These are phyloP conservation scores for Paraplagusia blochii DNA, from an alignment of 2,113 vertebrate genomes.

Conservation along the genomic window DNA sequence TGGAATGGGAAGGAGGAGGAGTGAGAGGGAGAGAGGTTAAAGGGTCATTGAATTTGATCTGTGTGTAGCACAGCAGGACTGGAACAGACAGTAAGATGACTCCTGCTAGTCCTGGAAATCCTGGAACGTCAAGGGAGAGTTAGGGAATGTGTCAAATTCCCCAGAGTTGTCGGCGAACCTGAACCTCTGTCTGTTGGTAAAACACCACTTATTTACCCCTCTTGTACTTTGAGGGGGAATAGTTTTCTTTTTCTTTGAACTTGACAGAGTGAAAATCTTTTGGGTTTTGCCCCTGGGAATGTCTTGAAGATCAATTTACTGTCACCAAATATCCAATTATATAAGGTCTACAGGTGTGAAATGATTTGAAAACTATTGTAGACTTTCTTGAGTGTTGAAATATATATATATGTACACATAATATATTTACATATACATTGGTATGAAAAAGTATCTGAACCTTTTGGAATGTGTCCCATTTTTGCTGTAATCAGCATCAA, in stretches of 20 bases:
- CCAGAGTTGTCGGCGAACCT: slow-evolving; percentile 3
- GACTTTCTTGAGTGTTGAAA: no score
- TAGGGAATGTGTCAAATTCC: slow-evolving; percentile 29
- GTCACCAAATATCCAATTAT: no score
- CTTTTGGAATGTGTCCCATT: no score
- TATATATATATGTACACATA: no score
- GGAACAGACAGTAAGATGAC: slow-evolving; percentile 52
- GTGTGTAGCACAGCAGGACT: slow-evolving; percentile 50
- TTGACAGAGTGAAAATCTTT: no score
- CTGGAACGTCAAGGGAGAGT: slow-evolving; percentile 36
- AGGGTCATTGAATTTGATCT: slow-evolving; percentile 66
- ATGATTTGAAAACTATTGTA: no score
- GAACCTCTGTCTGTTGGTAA: background rate
- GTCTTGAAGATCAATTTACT: no score
- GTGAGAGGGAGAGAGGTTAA: slow-evolving; percentile 56
- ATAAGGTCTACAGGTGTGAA: no score
- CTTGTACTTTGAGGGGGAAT: background rate
- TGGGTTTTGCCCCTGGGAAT: background rate
- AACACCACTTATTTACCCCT: slow-evolving; percentile 1
- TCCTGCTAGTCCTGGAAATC: slow-evolving; percentile 52
- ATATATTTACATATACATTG: no score
- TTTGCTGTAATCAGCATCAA: no score
- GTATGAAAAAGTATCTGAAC: no score
- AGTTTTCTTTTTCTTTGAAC: background rate
- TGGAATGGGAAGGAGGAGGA: background rate